phyloP scores from a whole-genome alignment of 1,140 invertebrate species.

The Probaryconus sp. region DNA sequence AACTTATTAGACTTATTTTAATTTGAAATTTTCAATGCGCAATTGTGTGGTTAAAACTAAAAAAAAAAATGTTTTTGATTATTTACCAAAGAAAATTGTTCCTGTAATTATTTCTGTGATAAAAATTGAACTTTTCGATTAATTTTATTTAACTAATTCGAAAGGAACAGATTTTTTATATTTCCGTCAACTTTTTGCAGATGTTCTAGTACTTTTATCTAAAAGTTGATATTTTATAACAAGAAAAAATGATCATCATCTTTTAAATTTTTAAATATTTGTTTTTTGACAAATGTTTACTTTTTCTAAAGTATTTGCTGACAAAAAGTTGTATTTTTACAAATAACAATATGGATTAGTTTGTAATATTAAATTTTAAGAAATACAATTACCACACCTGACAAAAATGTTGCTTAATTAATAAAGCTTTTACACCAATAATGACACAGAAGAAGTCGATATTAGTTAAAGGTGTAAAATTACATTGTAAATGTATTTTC shows the following conservation, averaged over 20 bases:
- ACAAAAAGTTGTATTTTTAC: slow-evolving; percentile 30
- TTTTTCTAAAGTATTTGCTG: slow-evolving; percentile 29
- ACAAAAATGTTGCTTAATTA: slow-evolving; percentile 14
- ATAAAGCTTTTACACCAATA: slow-evolving; percentile 42
- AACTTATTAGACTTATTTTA: too few species aligned
- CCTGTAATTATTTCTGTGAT: slow-evolving; percentile 50
- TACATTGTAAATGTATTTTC: slow-evolving; percentile 41
- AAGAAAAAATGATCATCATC: not conserved
- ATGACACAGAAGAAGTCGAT: slow-evolving; percentile 26
- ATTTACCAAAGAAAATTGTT: slow-evolving; percentile 45
- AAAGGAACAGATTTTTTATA: slow-evolving; percentile 16
- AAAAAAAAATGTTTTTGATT: not conserved
- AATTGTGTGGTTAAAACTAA: too few species aligned
- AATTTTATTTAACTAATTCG: slow-evolving; percentile 17
- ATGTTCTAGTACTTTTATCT: too few species aligned
- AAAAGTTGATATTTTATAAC: slow-evolving; percentile 21
- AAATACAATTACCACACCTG: too few species aligned
- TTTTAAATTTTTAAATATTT: slow-evolving; percentile 25
- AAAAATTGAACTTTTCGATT: slow-evolving; percentile 21
- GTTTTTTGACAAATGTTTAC: slow-evolving; percentile 26
- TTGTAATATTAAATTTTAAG: too few species aligned
- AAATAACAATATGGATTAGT: slow-evolving; percentile 7
- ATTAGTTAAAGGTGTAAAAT: slow-evolving; percentile 25
- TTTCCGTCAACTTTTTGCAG: slow-evolving; percentile 8
- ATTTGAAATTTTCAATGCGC: too few species aligned